Base-by-base conservation (phyloP, 2,113 vertebrate genomes). In the Alligator mississippiensis region DNA sequence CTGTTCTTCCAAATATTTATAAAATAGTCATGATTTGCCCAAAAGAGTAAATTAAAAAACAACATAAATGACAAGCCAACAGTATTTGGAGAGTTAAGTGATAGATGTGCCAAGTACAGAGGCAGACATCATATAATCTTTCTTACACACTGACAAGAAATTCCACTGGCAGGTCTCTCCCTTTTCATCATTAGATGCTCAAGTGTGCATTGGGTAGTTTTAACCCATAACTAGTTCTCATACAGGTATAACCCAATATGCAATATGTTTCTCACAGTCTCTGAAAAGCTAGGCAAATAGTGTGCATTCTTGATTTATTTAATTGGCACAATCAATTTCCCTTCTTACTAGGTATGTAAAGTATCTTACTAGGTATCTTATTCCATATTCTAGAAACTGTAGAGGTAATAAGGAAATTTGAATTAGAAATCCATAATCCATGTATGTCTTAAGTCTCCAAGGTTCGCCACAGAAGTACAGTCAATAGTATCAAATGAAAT, bases 231-330 rank as follows among this genome's bases (percentile, higher is more conserved):
- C 30, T 85, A 16, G 30, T 6, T 78, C 80, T 47, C 77, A 78
- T 1, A 64, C 1, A 70, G 57, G 63, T 2, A 47, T 4, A 79
- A 79, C 81, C 3, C 2, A 85, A n/a, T n/a, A n/a, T n/a, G n/a
- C n/a, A n/a, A 72, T 3, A 1, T 4, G 75, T 76, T 72, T 93
- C 38, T 55, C 4, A 28, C n/a, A 79, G 18, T 30, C 59, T 60
- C 58, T 79, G 18, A n/a, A 55, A 82, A 87, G 14, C 13, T 60
- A 82, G 15, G 30, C 0, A 57, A 47, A 54, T 4, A 80, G 70
- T 85, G 89, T 70, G 84, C 93, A 19, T n/a, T 94, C 11, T 66
- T n/a, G 5, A 34, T 59, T 82, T 93, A 64, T 90, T 34, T 59
- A 58, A 74, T 4, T 64, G 38, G 24, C 11, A 80, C 74, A 77